These are phyloP conservation scores for Neolamprologus brichardi DNA, from an alignment of 2,113 vertebrate species.

Conservation along the genomic window DNA sequence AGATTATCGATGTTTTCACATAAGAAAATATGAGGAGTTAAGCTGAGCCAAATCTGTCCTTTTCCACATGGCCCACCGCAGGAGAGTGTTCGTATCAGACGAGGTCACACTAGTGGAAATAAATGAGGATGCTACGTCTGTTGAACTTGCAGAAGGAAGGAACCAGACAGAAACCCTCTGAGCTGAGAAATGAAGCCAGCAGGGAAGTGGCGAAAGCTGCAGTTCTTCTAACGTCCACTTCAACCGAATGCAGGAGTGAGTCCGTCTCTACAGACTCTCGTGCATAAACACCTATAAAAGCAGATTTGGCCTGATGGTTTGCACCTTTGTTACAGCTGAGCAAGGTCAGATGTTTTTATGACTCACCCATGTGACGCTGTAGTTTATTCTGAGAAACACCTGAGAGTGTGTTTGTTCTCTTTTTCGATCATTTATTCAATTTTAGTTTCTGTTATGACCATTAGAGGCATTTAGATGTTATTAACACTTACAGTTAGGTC, in stretches of 20 bases:
- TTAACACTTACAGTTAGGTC: not conserved
- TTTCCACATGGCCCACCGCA: not conserved
- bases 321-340: rapidly evolving
- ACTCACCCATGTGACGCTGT: not conserved
- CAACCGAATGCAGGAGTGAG: not conserved
- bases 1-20: not conserved
- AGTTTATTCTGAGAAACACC: not conserved
- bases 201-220: not conserved
- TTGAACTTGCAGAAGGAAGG: not conserved
- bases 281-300: not conserved
- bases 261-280: not conserved
- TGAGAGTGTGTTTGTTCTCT: not conserved
- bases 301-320: not conserved
- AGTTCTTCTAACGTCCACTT: not conserved
- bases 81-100: not conserved
- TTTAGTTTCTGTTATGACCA: not conserved
- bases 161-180: not conserved
- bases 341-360: not conserved
- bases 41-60: rapidly evolving
- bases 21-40: not conserved
- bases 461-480: not conserved
- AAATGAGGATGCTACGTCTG: rapidly evolving
- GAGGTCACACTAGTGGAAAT: not conserved
- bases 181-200: not conserved
- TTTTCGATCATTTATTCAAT: not conserved